phyloP scores from a whole-genome alignment of 2,888 invertebrate genomes.

The Tubulanus polymorphus region DNA sequence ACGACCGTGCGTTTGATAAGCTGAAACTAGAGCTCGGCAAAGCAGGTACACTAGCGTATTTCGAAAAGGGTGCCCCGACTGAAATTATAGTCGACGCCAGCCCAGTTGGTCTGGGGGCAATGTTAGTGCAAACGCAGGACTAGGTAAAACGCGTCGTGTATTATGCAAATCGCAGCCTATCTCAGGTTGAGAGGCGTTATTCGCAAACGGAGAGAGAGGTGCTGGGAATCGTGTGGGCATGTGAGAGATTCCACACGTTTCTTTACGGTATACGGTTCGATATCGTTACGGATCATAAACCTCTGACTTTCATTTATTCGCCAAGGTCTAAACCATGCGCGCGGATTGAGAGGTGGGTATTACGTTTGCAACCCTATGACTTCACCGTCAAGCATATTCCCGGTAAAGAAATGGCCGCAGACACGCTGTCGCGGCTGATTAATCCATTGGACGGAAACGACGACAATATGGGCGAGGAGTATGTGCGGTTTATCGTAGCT shows the following conservation, averaged over 20 bases:
- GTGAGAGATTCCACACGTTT: slow-evolving; percentile 5
- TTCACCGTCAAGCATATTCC: slow-evolving; percentile 11
- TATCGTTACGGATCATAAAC: slow-evolving; percentile 15
- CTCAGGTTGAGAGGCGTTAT: slow-evolving; percentile 12
- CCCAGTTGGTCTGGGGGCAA: slow-evolving; percentile 10
- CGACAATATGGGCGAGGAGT: slow-evolving; percentile 14
- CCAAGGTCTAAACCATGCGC: slow-evolving; percentile 14
- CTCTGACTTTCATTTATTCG: slow-evolving; percentile 10
- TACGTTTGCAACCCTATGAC: slow-evolving; percentile 6
- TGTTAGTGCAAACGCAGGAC: slow-evolving; percentile 7
- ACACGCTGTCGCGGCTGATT: slow-evolving; percentile 3
- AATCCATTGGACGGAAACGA: not conserved
- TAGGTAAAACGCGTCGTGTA: slow-evolving; percentile 2
- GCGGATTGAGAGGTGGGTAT: slow-evolving; percentile 16
- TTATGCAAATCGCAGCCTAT: slow-evolving; percentile 9
- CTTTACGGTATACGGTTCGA: slow-evolving; percentile 2
- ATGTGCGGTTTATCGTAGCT: slow-evolving; percentile 12
- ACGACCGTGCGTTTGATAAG: slow-evolving; percentile 8
- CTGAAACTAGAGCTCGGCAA: slow-evolving; percentile 3
- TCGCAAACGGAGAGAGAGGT: slow-evolving; percentile 13
- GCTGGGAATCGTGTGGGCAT: slow-evolving; percentile 10
- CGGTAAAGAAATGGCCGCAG: slow-evolving; percentile 14
- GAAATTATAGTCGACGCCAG: slow-evolving; percentile 10
- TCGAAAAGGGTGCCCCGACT: slow-evolving; percentile 5
- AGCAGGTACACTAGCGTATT: slow-evolving; percentile 11